phyloP scores from a whole-genome alignment of 2,888 invertebrate species.

The Lordiphosa andalusiaca region DNA sequence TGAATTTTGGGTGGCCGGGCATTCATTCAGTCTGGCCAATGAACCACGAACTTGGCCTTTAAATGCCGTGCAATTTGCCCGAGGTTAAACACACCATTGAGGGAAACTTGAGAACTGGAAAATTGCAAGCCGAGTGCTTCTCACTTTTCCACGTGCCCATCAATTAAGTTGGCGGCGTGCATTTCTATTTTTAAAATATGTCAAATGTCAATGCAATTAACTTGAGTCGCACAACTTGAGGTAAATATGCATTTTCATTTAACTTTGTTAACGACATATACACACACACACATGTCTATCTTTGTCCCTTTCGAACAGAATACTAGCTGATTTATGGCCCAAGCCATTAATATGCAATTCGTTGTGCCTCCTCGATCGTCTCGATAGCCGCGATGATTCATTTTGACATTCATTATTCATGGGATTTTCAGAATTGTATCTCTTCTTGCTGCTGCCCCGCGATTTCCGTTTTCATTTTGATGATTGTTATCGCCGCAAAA shows the following conservation, averaged over 20 bases:
- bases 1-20: constrained; percentile 12
- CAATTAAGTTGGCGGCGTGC: constrained; percentile 8
- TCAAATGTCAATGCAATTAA: constrained; percentile 42
- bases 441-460: background rate
- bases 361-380: constrained; percentile 8
- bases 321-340: constrained; percentile 26
- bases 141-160: background rate
- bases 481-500: constrained; percentile 29
- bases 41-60: constrained; percentile 9
- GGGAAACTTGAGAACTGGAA: constrained; percentile 1
- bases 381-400: constrained; percentile 41
- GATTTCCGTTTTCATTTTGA: constrained; percentile 13
- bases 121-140: background rate
- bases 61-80: background rate
- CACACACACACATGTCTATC: constrained; percentile 11
- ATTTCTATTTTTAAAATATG: constrained; percentile 27
- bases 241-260: constrained; percentile 13
- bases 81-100: too few relatives aligned
- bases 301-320: background rate
- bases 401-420: constrained; percentile 47
- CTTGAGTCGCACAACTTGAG: constrained; percentile 9
- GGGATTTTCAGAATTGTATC: constrained; percentile 14
- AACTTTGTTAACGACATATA: constrained; percentile 1
- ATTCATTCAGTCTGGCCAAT: constrained; percentile 11
- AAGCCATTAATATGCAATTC: constrained; percentile 48